Evolutionary conservation across 1,140 invertebrate species (phyloP).

Genomic region (Aculops lycopersici): DNA sequence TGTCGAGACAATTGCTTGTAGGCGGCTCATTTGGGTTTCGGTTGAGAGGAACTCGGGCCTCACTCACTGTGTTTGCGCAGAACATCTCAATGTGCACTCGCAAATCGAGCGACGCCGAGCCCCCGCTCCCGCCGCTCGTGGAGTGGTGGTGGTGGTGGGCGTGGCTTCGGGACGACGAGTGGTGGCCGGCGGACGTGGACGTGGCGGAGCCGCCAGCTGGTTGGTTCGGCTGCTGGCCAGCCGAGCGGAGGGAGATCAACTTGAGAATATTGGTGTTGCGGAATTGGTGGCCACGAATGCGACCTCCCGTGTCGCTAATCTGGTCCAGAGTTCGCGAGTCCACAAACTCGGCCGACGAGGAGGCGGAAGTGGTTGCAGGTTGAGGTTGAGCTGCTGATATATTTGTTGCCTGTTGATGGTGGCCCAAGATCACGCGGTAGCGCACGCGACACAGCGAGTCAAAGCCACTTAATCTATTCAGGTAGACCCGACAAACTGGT

Average conservation of each 20-base stretch:
- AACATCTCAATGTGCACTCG: conserved; percentile 37
- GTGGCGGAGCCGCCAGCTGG: too few species aligned
- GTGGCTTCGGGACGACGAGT: too few species aligned
- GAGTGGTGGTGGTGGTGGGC: too few species aligned
- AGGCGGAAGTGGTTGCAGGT: too few species aligned
- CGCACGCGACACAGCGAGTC: conserved; percentile 41
- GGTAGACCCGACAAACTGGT: conserved; percentile 10
- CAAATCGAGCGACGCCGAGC: conserved; percentile 20
- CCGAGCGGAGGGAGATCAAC: background rate
- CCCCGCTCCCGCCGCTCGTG: too few species aligned
- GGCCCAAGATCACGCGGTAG: conserved; percentile 34
- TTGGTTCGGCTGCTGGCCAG: too few species aligned
- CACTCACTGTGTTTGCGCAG: conserved; percentile 36
- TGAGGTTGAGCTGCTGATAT: background rate
- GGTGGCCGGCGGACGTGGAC: too few species aligned
- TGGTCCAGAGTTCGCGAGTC: conserved; percentile 45
- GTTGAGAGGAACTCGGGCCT: conserved; percentile 22
- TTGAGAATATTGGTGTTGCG: conserved; percentile 25
- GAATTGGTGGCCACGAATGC: conserved; percentile 35
- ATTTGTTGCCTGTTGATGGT: conserved; percentile 23
- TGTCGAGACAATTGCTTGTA: conserved; percentile 37
- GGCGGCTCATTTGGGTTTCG: conserved; percentile 15
- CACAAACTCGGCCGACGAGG: too few species aligned
- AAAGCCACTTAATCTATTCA: conserved; percentile 41
- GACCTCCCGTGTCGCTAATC: conserved; percentile 34